Evolutionary conservation across 2,113 vertebrate genomes (phyloP), one percentile per base, ranked within the genome.

Genomic region (Tor tambroides): DNA sequence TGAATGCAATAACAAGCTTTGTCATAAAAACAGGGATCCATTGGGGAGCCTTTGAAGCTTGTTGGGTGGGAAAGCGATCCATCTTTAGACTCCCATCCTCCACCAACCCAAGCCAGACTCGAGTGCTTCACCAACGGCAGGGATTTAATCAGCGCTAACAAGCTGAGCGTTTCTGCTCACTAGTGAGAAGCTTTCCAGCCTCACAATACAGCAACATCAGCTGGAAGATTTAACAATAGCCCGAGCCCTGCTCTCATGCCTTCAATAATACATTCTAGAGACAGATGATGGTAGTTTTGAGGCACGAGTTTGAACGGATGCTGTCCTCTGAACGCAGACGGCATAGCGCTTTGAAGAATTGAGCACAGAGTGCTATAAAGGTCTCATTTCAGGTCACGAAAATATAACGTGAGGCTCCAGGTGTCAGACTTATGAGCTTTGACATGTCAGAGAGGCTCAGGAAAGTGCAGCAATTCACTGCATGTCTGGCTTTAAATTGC

Each of bases 111-210:
- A 72, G 76, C 80, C 65, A 19, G 54, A 86, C 67, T 59, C 35
- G 54, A 71, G 56, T n/a, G 17, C 43, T 85, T 85, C 82, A 88
- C 89, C 81, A 82, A 86, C 54, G 75, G 84, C 89, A 14, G 41
- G 26, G 85, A 86, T 90, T 87, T 88, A 86, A 90, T 88, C 89
- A 61, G 54, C 51, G 84, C 80, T 88, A 90, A 84, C 87, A 77
- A 90, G 86, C 85, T 51, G 74, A 82, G 76, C 30, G 46, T 54
- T 77, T 72, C 87, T 28, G 79, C 79, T 86, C 35, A 75, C 88
- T 86, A 72, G 72, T 74, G 54, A 28, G 88, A 84, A 59, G 54
- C 72, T 87, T 84, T 67, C 79, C 71, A 86, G 72, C 61, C 80
- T 46, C 28, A 51, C 80, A 72, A 63, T 80, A 84, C 85, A 84